A percentile compares a stretch with the other conserved stretches of the same genome.
phyloP scores from a whole-genome alignment of 1,140 invertebrate species.

The Rhyacophila brunnea region DNA sequence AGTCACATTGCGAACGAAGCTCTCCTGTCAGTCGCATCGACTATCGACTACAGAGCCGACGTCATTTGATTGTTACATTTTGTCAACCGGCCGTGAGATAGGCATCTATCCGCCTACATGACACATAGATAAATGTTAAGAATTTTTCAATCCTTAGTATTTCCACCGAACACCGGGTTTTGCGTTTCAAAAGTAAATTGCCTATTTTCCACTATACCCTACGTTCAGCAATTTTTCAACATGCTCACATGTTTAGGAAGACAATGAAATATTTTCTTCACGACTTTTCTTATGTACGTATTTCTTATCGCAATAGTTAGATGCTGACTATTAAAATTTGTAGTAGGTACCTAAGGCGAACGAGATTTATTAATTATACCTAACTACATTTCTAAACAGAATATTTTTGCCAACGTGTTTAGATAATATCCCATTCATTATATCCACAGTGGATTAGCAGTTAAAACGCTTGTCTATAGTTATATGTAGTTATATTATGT shows the following conservation, averaged over 20 bases:
- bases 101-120: conserved; percentile 1
- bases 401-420: no score
- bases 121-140: conserved; percentile 3
- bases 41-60: background rate
- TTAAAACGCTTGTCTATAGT: no score
- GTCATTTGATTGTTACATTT: conserved; percentile 8
- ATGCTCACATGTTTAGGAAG: background rate
- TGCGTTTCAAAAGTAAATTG: background rate
- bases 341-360: no score
- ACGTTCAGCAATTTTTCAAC: background rate
- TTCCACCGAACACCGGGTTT: background rate
- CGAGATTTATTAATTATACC: no score
- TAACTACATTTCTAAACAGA: no score
- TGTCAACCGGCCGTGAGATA: conserved; percentile 8
- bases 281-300: no score
- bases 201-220: background rate
- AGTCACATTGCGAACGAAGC: background rate
- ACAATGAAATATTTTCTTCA: no score
- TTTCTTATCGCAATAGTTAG: no score
- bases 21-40: background rate
- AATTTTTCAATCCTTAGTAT: conserved; percentile 6
- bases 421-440: no score
- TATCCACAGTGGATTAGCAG: no score
- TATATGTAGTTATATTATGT: no score
- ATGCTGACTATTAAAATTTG: no score